Conservation (phyloP, 2,888 invertebrate species). For the Eumacrocentrus americanus region DNA sequence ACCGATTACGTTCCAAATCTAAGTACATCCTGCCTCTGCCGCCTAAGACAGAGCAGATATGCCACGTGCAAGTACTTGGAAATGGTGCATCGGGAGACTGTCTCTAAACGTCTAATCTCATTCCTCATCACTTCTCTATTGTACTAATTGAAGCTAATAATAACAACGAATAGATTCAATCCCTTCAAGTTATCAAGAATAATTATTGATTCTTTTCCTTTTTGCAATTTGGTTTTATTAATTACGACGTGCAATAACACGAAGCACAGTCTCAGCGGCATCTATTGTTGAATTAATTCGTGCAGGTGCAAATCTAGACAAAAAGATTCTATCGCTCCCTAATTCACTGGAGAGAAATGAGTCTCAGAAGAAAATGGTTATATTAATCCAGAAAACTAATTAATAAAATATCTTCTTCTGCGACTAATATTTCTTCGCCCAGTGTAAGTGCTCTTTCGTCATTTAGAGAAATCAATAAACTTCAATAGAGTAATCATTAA, state of each 20-base stretch:
- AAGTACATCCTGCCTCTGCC: conserved; percentile 65
- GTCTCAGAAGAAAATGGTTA: too few relatives aligned
- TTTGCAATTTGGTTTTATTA: background rate
- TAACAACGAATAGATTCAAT: background rate
- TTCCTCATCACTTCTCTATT: background rate
- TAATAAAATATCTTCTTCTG: too few relatives aligned
- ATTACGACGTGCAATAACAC: conserved; percentile 7
- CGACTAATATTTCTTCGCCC: too few relatives aligned
- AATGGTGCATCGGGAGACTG: conserved; percentile 32
- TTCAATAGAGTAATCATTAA: too few relatives aligned
- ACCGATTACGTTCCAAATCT: conserved; percentile 67
- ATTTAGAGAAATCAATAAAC: too few relatives aligned
- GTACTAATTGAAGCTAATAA: too few relatives aligned
- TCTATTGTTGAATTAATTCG: background rate
- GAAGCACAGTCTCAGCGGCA: background rate
- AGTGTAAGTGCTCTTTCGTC: too few relatives aligned
- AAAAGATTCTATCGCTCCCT: background rate
- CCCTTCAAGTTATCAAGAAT: too few relatives aligned
- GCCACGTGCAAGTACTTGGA: conserved; percentile 39
- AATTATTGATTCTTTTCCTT: too few relatives aligned
- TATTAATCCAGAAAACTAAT: too few relatives aligned
- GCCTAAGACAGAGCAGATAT: conserved; percentile 59
- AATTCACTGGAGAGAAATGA: too few relatives aligned
- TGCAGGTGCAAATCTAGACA: conserved; percentile 8
- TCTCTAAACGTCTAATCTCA: conserved; percentile 10